A percentile compares a stretch with the other conserved stretches of the same genome.
These are phyloP conservation scores for Saccostrea echinata DNA, from an alignment of 1,140 invertebrate genomes.

Conservation along the genomic window DNA sequence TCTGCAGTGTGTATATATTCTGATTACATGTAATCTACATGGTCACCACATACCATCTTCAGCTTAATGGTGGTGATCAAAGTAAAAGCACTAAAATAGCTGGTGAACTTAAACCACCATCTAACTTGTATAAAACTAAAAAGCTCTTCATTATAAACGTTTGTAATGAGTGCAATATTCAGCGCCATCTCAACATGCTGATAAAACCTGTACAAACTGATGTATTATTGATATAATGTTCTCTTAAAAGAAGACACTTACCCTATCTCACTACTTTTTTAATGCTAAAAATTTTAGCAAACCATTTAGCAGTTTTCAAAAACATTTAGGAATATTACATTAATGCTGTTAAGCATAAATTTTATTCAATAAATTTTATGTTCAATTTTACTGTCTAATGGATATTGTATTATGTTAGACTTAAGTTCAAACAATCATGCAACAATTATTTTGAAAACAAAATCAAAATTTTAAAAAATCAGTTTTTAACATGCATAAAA, in stretches of 20 bases:
- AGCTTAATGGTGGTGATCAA: not conserved
- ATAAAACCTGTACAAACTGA: not conserved
- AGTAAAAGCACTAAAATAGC: not conserved
- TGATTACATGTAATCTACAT: too few species aligned
- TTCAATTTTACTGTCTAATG: not conserved
- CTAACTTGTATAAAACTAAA: not conserved
- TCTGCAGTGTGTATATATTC: too few species aligned
- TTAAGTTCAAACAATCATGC: not conserved
- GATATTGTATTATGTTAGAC: not conserved
- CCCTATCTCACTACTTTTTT: slow-evolving; percentile 30
- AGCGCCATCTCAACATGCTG: slow-evolving; percentile 2
- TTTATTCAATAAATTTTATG: too few species aligned
- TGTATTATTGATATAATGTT: not conserved
- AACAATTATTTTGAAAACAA: not conserved
- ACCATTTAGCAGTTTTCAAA: not conserved
- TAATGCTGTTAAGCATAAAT: too few species aligned
- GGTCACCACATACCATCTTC: not conserved
- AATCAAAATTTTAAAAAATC: not conserved
- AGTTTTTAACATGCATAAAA: not conserved
- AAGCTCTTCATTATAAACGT: not conserved
- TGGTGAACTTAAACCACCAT: not conserved
- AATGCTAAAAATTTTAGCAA: not conserved
- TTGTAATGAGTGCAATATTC: not conserved
- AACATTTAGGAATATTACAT: not conserved
- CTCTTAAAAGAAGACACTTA: not conserved